phyloP scores from a whole-genome alignment of 1,140 invertebrate genomes.

The Globodera ellingtonae region DNA sequence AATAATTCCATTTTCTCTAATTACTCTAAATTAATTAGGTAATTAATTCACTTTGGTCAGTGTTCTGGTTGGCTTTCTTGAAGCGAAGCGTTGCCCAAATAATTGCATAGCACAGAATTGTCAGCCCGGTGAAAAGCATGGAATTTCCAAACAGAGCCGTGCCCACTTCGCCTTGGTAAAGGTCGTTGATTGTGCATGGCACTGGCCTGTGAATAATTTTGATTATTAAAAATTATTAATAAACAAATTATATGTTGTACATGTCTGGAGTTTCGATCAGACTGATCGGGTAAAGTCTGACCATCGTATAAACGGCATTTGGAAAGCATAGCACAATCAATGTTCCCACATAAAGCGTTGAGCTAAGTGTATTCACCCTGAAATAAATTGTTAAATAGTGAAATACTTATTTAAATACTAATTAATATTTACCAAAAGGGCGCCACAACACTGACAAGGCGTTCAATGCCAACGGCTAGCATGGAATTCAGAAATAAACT shows the following conservation, averaged over 20 bases:
- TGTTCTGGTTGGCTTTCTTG: not conserved
- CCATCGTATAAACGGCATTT: not conserved
- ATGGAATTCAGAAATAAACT: constrained; percentile 17
- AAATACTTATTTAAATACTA: no score
- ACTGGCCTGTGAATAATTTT: not conserved
- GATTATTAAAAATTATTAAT: no score
- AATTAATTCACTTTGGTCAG: not conserved
- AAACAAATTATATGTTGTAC: no score
- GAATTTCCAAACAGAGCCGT: not conserved
- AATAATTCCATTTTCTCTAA: not conserved
- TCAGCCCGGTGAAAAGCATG: not conserved
- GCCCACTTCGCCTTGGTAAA: not conserved
- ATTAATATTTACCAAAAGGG: not conserved
- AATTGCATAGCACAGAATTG: not conserved
- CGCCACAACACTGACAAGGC: constrained; percentile 6
- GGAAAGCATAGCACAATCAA: not conserved
- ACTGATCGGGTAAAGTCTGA: not conserved
- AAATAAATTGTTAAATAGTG: no score
- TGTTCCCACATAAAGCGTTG: not conserved
- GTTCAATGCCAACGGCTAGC: constrained; percentile 18
- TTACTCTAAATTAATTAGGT: no score
- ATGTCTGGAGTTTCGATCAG: not conserved
- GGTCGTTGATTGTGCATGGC: not conserved
- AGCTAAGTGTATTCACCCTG: not conserved
- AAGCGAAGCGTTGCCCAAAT: not conserved